Evolutionary conservation across 2,797 vertebrate genomes (phyloP), one percentile per base, ranked within the genome.

Genomic region (Sus cebifrons): DNA sequence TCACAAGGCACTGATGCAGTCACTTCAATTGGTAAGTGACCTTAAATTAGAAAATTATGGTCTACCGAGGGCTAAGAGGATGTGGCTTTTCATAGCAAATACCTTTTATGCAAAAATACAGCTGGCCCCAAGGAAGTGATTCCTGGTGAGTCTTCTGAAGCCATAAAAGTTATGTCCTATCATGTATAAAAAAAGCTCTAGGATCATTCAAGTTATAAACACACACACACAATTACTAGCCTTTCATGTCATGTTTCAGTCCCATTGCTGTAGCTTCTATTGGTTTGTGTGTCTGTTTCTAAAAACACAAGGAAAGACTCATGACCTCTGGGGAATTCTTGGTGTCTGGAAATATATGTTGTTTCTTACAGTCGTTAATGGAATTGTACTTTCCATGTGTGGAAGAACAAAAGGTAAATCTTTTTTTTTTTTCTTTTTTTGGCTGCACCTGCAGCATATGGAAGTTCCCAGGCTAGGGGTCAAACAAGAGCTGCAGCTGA

Each of bases 51-150:
- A 75, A 95, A 86, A 82, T 36, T 18, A 93, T 0, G 3, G 15
- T 49, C 0, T 62, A 70, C 67, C 27, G 62, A 91, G 86, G 49
- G 18, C n/a, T 49, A 82, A 93, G 62, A 82, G 25, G 71, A 82
- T 1, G 4, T 27, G 78, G 83, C n/a, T 88, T 90, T 94, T 49
- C 88, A 62, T 36, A 82, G 73, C 7, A 49, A 40, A 52, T 2
- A 62, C 15, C 17, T 77, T 75, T 58, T 86, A 68, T 60, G 14
- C 54, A 88, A 74, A 97, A 96, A 25, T 65, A 70, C 23, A 62
- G 36, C 27, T 89, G 16, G 49, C 10, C 3, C 16, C 36, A 75
- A 90, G 64, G 58, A 87, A 54, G 14, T 83, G 78, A 75, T 15
- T 60, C 20, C 49, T 1, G 15, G 44, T 6, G 44, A 89, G 20